These are phyloP conservation scores for Drosophila auraria DNA, from an alignment of 1,140 invertebrate genomes.

Conservation along the genomic window DNA sequence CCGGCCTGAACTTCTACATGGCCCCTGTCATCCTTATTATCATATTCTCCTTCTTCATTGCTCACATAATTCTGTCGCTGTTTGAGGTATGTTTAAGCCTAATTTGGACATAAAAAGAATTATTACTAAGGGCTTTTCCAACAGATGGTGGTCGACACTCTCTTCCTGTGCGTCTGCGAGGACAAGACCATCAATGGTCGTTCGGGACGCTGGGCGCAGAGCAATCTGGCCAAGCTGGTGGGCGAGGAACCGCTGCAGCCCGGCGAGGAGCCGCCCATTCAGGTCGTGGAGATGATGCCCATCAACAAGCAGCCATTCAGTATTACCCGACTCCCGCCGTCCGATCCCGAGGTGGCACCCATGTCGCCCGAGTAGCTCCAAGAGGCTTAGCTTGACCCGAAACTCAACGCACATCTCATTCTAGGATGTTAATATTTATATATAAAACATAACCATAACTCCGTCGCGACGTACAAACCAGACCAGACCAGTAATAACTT, in stretches of 20 bases:
- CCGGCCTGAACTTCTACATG: constrained; percentile 92
- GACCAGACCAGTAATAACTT: constrained; percentile 19
- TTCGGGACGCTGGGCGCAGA: constrained; percentile 88
- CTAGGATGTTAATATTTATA: constrained; percentile 54
- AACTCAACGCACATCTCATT: constrained; percentile 66
- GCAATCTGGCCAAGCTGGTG: constrained; percentile 88
- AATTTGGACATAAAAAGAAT: not conserved
- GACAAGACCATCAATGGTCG: constrained; percentile 89
- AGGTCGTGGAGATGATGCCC: constrained; percentile 83
- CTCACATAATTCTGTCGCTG: constrained; percentile 96
- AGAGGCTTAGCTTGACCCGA: not conserved
- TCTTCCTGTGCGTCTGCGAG: constrained; percentile 97
- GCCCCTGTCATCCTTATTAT: constrained; percentile 94
- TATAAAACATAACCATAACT: constrained; percentile 32
- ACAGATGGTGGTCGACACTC: constrained; percentile 97
- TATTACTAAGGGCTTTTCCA: constrained; percentile 27
- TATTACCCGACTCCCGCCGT: constrained; percentile 64
- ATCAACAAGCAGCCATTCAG: constrained; percentile 84
- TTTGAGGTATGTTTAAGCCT: constrained; percentile 91
- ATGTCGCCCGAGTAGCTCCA: constrained; percentile 61
- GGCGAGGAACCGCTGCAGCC: constrained; percentile 84
- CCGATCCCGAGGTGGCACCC: constrained; percentile 66
- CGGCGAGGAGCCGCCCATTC: constrained; percentile 79
- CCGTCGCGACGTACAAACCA: constrained; percentile 51
- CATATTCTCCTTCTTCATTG: constrained; percentile 96